A percentile compares a stretch with the other conserved stretches of the same genome.
phyloP scores from a whole-genome alignment of 2,888 invertebrate genomes.

The Antheraea assamensis region DNA sequence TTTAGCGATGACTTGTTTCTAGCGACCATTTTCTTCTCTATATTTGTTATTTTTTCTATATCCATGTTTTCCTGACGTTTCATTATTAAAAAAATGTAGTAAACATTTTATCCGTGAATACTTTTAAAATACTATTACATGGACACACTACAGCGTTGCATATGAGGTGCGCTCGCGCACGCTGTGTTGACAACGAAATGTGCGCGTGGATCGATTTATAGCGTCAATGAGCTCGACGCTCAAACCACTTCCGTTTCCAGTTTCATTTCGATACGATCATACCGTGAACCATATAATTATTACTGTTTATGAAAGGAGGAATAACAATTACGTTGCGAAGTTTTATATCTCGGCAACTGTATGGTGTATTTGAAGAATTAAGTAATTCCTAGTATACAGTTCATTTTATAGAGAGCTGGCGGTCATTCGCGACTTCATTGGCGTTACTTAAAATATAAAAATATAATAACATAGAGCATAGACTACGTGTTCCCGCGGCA shows the following conservation, averaged over 20 bases:
- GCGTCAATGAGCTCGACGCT: constrained; percentile 27
- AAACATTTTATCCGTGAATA: too few relatives aligned
- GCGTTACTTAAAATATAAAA: neutral
- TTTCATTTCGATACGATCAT: constrained; percentile 16
- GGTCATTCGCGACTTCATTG: too few relatives aligned
- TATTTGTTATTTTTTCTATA: too few relatives aligned
- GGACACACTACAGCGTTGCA: constrained; percentile 37
- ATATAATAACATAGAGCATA: too few relatives aligned
- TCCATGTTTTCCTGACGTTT: too few relatives aligned
- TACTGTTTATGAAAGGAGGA: neutral
- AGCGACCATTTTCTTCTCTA: too few relatives aligned
- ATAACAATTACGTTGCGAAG: neutral
- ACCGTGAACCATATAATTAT: constrained; percentile 11
- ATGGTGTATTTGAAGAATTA: too few relatives aligned
- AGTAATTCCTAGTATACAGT: too few relatives aligned
- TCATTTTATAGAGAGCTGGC: neutral
- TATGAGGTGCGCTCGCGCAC: constrained; percentile 37
- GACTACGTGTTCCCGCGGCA: too few relatives aligned
- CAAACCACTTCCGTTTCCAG: constrained; percentile 52
- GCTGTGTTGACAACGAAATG: constrained; percentile 60
- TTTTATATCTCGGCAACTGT: neutral
- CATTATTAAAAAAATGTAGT: too few relatives aligned
- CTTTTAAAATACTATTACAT: constrained; percentile 23
- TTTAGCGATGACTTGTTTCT: too few relatives aligned
- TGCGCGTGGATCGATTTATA: constrained; percentile 65